Conservation (phyloP, 2,797 vertebrate genomes). For the Anomalospiza imberbis region DNA sequence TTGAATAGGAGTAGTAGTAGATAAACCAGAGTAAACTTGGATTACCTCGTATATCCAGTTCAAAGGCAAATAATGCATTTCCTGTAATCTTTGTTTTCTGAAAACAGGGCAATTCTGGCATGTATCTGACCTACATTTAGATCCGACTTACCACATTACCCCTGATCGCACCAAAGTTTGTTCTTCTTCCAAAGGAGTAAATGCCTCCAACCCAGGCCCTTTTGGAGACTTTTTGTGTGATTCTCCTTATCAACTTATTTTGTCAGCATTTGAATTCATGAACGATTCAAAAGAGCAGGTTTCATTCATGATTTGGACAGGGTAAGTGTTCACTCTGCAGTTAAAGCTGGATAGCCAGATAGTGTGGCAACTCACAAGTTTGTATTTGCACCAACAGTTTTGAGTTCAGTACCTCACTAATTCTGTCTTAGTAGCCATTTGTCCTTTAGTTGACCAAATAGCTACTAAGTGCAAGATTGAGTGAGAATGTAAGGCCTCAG, state of each 20-base stretch:
- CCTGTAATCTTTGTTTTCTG: slow-evolving; percentile 43
- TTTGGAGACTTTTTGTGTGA: slow-evolving; percentile 93
- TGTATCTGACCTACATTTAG: slow-evolving; percentile 93
- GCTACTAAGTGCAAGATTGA: not conserved
- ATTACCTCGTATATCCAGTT: not conserved
- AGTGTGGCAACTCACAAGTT: not conserved
- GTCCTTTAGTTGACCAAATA: not conserved
- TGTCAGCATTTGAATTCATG: slow-evolving; percentile 89
- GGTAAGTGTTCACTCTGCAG: slow-evolving; percentile 69
- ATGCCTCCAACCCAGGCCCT: slow-evolving; percentile 82
- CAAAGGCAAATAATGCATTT: slow-evolving; percentile 9
- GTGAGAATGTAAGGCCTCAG: not conserved
- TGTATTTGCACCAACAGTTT: not conserved
- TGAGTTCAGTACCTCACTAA: not conserved
- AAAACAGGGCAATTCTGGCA: slow-evolving; percentile 92
- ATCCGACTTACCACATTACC: slow-evolving; percentile 87
- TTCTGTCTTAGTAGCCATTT: not conserved
- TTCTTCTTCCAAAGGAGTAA: slow-evolving; percentile 88
- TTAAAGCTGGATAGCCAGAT: not conserved
- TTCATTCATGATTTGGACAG: slow-evolving; percentile 96
- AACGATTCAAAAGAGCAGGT: slow-evolving; percentile 75
- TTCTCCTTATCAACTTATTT: slow-evolving; percentile 91
- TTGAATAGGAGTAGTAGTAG: not conserved
- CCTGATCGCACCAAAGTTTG: slow-evolving; percentile 89
- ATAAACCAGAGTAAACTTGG: not conserved